These are phyloP conservation scores for Rhinoptilus africanus DNA, from an alignment of 2,113 vertebrate genomes.

Conservation along the genomic window DNA sequence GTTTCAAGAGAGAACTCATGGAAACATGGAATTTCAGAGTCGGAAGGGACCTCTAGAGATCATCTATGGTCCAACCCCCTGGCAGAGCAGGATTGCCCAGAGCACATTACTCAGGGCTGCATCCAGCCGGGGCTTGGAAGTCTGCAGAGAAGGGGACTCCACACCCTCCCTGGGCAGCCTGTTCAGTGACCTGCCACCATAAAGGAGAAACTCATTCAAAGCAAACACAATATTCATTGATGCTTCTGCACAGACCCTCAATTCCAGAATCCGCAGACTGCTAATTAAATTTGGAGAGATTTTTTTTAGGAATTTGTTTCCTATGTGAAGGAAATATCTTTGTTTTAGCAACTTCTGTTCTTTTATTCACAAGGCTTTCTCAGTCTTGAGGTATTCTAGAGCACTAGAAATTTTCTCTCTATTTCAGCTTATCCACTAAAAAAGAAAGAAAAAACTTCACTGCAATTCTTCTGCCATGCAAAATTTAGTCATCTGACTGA, in stretches of 20 bases:
- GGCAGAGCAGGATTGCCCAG: no score
- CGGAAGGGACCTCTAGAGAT: no score
- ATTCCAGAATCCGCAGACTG: not conserved
- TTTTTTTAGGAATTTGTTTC: not conserved
- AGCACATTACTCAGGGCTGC: no score
- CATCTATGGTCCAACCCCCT: no score
- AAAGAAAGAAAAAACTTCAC: not conserved
- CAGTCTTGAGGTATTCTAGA: not conserved
- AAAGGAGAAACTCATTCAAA: not conserved
- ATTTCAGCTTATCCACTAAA: not conserved
- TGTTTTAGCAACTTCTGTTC: not conserved
- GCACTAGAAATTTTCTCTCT: not conserved
- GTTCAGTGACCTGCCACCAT: no score
- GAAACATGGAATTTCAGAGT: no score
- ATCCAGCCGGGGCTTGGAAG: no score
- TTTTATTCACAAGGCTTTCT: not conserved
- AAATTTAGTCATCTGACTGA: not conserved
- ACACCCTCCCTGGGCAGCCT: no score
- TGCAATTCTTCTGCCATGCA: not conserved
- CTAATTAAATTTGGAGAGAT: not conserved
- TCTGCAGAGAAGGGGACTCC: no score
- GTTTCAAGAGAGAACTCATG: not conserved
- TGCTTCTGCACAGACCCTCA: not conserved
- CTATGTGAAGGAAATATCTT: not conserved
- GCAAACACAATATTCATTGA: fast-evolving